Evolutionary conservation across 2,888 invertebrate genomes (phyloP).

Genomic region (Eilema sororculum): DNA sequence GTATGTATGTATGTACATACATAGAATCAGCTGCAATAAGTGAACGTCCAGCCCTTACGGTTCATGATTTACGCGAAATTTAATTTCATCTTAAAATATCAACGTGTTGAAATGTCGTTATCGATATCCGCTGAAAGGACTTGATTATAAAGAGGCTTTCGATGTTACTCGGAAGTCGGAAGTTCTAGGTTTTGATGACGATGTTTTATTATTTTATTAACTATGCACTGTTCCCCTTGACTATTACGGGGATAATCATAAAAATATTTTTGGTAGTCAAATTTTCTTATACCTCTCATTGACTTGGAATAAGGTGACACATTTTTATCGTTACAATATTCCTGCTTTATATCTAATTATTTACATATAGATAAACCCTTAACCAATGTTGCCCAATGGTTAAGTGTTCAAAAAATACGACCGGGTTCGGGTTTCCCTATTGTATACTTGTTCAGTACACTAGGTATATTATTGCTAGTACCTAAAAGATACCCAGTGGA

Average conservation of each 20-base stretch:
- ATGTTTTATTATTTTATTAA: neutral
- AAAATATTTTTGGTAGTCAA: no score
- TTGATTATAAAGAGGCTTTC: neutral
- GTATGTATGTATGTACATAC: slow-evolving; percentile 31
- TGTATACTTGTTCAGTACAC: no score
- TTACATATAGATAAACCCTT: no score
- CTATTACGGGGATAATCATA: neutral
- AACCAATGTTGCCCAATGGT: no score
- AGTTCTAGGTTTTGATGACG: neutral
- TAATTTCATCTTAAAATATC: slow-evolving; percentile 7
- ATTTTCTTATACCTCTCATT: neutral
- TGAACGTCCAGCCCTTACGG: slow-evolving; percentile 38
- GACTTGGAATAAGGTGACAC: no score
- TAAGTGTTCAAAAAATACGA: no score
- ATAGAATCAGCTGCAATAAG: slow-evolving; percentile 40
- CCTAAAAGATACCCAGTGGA: no score
- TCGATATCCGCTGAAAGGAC: neutral
- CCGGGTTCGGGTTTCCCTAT: no score
- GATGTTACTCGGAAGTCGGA: neutral
- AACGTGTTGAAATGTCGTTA: neutral
- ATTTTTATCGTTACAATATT: no score
- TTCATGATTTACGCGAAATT: slow-evolving; percentile 40
- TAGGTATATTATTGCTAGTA: no score
- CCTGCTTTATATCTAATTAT: no score
- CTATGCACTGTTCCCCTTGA: no score